phyloP scores from a whole-genome alignment of 2,888 invertebrate genomes.

The Ichneumoninae sp. region DNA sequence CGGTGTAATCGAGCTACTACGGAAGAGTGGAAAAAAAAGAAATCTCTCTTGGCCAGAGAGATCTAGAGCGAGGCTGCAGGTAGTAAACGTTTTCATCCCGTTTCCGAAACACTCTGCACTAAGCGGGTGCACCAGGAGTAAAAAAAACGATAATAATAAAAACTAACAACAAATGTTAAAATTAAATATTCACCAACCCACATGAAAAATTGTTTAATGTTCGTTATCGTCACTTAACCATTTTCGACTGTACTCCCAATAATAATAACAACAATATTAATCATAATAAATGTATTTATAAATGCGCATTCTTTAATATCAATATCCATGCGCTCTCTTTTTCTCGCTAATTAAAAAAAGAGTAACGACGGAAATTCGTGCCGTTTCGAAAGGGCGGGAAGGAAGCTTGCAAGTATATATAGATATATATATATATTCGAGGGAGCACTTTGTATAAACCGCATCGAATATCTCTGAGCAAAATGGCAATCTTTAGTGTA shows the following conservation, averaged over 20 bases:
- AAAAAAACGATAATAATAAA: background rate
- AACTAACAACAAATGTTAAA: background rate
- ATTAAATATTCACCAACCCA: too few relatives aligned
- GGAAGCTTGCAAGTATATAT: background rate
- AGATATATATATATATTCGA: background rate
- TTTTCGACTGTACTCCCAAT: too few relatives aligned
- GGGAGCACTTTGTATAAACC: background rate
- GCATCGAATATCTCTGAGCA: background rate
- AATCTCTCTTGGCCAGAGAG: conserved; percentile 15
- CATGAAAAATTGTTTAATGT: background rate
- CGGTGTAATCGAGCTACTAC: background rate
- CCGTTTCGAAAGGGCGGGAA: background rate
- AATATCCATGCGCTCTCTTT: background rate
- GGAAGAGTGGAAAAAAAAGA: conserved; percentile 4
- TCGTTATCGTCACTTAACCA: background rate
- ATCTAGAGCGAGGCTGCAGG: conserved; percentile 20
- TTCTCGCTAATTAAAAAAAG: background rate
- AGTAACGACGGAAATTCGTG: background rate
- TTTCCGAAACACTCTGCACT: conserved; percentile 16
- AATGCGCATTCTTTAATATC: background rate
- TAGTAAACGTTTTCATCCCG: conserved; percentile 11
- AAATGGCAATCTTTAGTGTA: conserved; percentile 31
- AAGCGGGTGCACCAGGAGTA: background rate
- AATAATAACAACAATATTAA: too few relatives aligned
- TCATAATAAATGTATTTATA: too few relatives aligned